Conservation (phyloP, 2,797 vertebrate genomes). For the Jordanella pulchra region DNA sequence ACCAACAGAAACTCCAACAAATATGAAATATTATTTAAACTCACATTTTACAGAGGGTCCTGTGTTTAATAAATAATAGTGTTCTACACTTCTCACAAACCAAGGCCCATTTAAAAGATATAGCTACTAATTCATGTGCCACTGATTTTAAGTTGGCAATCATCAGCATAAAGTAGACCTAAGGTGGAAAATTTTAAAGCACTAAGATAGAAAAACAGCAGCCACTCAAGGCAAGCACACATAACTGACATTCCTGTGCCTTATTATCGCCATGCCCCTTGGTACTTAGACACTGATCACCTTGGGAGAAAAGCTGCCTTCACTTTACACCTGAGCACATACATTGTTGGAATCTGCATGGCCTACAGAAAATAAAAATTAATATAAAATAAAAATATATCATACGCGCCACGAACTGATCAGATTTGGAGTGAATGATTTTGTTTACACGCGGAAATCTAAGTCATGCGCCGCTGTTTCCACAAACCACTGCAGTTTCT, state of each 20-base stretch:
- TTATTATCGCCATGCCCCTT: conserved; percentile 67
- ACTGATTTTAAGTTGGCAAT: background rate
- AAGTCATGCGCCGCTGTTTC: conserved; percentile 11
- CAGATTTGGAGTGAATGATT: background rate
- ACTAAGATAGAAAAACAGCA: conserved; percentile 22
- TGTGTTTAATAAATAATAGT: too few relatives aligned
- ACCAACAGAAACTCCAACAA: background rate
- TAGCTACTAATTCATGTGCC: background rate
- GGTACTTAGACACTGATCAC: conserved; percentile 66
- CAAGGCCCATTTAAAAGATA: too few relatives aligned
- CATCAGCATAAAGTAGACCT: background rate
- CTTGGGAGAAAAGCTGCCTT: conserved; percentile 43
- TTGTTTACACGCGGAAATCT: background rate
- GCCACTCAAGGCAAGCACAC: conserved; percentile 34
- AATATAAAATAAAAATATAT: background rate
- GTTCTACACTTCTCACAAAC: background rate
- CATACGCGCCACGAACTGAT: background rate
- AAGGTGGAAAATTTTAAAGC: background rate
- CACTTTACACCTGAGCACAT: conserved; percentile 56
- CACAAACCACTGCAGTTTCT: conserved; percentile 21
- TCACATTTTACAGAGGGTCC: background rate
- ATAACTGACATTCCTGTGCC: conserved; percentile 68
- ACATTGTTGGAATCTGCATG: conserved; percentile 9
- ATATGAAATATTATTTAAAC: background rate
- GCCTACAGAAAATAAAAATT: background rate